phyloP scores from a whole-genome alignment of 2,113 vertebrate species.

The Mustela nigripes region DNA sequence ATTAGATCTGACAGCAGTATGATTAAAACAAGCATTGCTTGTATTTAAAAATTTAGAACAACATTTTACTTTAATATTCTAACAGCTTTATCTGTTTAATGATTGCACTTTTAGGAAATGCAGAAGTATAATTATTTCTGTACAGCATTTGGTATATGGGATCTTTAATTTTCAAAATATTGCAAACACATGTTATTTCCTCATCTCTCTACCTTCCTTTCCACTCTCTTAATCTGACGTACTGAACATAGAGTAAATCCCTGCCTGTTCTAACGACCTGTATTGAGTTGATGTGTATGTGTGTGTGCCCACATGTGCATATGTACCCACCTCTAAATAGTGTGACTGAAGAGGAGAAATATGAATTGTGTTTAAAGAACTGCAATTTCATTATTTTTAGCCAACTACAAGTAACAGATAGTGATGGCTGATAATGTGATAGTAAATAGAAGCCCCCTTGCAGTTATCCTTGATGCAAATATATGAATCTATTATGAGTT shows the following conservation, averaged over 20 bases:
- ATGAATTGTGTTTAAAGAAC: neutral
- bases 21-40: slow-evolving; percentile 55
- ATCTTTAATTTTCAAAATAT: slow-evolving; percentile 73
- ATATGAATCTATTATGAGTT: slow-evolving; percentile 24
- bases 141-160: slow-evolving; percentile 58
- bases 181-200: neutral
- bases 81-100: slow-evolving; percentile 57
- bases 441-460: slow-evolving; percentile 32
- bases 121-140: slow-evolving; percentile 39
- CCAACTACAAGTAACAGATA: neutral
- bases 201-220: neutral
- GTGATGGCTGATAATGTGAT: neutral
- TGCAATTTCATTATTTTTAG: neutral
- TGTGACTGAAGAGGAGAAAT: neutral
- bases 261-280: neutral
- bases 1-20: slow-evolving; percentile 4
- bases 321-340: neutral
- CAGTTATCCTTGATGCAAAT: neutral
- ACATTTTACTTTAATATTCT: slow-evolving; percentile 70
- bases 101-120: slow-evolving; percentile 58
- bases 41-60: slow-evolving; percentile 57
- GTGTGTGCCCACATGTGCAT: fast-evolving
- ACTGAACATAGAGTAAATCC: neutral
- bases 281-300: neutral
- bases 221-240: neutral